These are phyloP conservation scores for Macrotrachela quadricornifera DNA, from an alignment of 1,140 invertebrate species.

Conservation along the genomic window DNA sequence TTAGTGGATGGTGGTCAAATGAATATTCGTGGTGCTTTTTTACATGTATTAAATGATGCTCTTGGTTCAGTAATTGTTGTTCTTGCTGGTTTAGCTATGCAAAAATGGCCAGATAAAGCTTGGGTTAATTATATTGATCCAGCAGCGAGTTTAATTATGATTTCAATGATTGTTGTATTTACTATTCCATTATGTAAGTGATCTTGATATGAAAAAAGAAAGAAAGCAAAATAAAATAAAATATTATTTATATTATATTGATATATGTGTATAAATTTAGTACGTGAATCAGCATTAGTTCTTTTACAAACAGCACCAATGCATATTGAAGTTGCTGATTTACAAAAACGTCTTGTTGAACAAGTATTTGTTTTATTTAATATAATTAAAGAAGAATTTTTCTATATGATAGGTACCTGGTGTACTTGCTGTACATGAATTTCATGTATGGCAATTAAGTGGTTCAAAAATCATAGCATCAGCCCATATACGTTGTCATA, in stretches of 20 bases:
- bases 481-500: conserved; percentile 35
- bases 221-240: neutral
- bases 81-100: conserved; percentile 59
- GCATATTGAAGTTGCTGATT: conserved; percentile 32
- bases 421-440: conserved; percentile 37
- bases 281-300: conserved; percentile 36
- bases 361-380: conserved; percentile 17
- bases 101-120: conserved; percentile 45
- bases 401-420: conserved; percentile 30
- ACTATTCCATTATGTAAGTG: conserved; percentile 36
- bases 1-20: neutral
- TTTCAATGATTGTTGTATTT: conserved; percentile 33
- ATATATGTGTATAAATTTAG: conserved; percentile 13
- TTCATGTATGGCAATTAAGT: conserved; percentile 39
- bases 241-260: neutral
- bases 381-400: neutral
- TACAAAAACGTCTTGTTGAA: conserved; percentile 28
- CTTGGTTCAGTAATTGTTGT: conserved; percentile 84
- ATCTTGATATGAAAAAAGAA: neutral
- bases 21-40: conserved; percentile 91
- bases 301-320: conserved; percentile 38
- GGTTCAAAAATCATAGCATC: conserved; percentile 38
- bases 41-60: conserved; percentile 88
- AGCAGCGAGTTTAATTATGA: conserved; percentile 33
- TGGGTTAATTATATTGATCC: conserved; percentile 21